A percentile compares a stretch with the other conserved stretches of the same genome.
Conservation (phyloP, 2,113 vertebrate genomes). For the Rynchops niger region DNA sequence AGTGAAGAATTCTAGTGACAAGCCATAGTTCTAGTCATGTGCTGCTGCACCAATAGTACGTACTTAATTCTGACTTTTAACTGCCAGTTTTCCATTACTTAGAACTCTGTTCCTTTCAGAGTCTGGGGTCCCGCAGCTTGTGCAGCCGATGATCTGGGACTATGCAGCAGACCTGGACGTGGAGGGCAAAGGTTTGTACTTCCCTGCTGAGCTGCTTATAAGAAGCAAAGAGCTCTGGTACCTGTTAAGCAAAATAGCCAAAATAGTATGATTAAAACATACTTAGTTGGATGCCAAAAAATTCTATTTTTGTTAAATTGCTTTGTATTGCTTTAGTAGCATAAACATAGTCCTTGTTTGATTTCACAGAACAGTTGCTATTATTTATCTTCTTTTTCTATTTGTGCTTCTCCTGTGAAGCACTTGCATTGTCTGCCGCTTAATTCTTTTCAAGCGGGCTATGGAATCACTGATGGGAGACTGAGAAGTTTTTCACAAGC, state of each 20-base stretch:
- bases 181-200: constrained; percentile 80
- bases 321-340: neutral
- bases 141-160: constrained; percentile 95
- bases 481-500: neutral
- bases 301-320: neutral
- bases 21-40: neutral
- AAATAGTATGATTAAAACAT: neutral
- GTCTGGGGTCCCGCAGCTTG: constrained; percentile 84
- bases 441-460: neutral
- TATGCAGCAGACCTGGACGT: constrained; percentile 86
- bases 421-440: neutral
- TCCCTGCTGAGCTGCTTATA: neutral
- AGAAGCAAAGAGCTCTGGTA: neutral
- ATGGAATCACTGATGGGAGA: neutral
- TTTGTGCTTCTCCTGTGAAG: neutral
- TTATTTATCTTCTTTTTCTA: neutral
- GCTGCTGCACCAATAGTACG: neutral
- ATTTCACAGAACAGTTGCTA: neutral
- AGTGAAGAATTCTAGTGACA: neutral
- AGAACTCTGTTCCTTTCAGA: constrained; percentile 69
- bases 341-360: neutral
- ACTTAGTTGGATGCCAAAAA: neutral
- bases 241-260: neutral
- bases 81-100: neutral
- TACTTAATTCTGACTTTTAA: neutral